phyloP scores from a whole-genome alignment of 2,797 vertebrate species.

The Tolypeutes matacus region DNA sequence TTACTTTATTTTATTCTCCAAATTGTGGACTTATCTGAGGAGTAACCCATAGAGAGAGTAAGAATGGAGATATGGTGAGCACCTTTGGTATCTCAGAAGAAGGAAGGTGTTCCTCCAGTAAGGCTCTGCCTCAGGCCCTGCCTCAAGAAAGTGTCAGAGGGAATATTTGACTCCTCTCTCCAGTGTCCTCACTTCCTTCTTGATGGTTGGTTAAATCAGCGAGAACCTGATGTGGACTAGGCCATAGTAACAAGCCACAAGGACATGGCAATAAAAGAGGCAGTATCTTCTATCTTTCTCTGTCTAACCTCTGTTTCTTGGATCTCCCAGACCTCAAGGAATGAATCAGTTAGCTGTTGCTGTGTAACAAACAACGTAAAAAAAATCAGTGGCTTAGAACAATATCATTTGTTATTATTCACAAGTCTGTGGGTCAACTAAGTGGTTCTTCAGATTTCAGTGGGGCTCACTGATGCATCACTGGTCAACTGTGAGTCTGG shows the following conservation, averaged over 20 bases:
- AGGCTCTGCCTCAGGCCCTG: background rate
- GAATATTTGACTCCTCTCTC: background rate
- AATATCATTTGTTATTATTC: background rate
- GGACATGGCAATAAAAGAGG: background rate
- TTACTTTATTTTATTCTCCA: background rate
- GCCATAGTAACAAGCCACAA: background rate
- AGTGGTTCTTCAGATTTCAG: background rate
- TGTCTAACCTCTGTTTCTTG: background rate
- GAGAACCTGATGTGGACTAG: background rate
- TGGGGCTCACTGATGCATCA: background rate
- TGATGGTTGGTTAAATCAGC: background rate
- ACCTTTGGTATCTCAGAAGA: background rate
- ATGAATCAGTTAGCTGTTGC: background rate
- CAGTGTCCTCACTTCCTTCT: background rate
- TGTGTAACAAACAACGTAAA: background rate
- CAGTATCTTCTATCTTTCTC: background rate
- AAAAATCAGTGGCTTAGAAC: background rate
- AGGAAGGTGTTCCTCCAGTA: slow-evolving; percentile 11
- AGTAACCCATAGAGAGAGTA: background rate
- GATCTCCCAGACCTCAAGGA: background rate
- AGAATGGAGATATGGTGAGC: background rate
- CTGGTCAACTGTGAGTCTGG: background rate
- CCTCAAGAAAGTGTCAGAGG: background rate
- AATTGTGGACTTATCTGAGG: background rate
- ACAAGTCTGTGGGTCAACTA: background rate